Evolutionary conservation across 1,140 invertebrate species (phyloP), one percentile per base, ranked within the genome.

Genomic region (Xylocopa sonorina): DNA sequence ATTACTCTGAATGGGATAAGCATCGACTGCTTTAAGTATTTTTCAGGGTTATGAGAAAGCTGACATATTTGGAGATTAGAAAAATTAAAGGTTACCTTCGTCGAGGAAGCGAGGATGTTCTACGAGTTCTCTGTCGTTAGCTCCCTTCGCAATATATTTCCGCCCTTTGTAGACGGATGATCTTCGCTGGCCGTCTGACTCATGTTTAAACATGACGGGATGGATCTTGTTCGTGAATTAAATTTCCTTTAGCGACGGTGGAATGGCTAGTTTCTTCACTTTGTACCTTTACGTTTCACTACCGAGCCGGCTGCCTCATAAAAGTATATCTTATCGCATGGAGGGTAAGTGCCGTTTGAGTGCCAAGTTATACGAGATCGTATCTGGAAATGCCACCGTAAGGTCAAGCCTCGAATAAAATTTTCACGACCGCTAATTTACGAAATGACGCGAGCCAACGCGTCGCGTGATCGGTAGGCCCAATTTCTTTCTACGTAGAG

Each of bases 361-460:
- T 43, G 34, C 27, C 67, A 48, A 46, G 62, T 58, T 77, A 77
- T 77, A 60, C 64, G 66, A 41, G 43, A 69, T 71, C 55, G 55
- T 78, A 78, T 78, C 57, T 51, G 34, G 32, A 24, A 62, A 41
- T 60, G 75, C 32, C 6, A 46, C 32, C 48, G 16, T 71, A 78
- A 71, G 55, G 46, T 69, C 67, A 51, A 46, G 18, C 62, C 2
- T 14, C 24, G 60, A 76, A 57, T 76, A 76, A 76, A 76, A 68
- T 68, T 57, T 76, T 76, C 38, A 76, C 63, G 74, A 68, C 41
- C 29, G 51, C 63, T 76, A 76, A 76, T 76, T 76, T 46, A 68
- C 50, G 27, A 4, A 29, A 46, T 5, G 12, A n/a, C 18, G 21
- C 29, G 12, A 62, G 21, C n/a, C 46, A 27, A 21, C 51, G 12